These are phyloP conservation scores for Oscarella lobularis DNA, from an alignment of 37 sponge, comb jelly and placozoan genomes.

Conservation along the genomic window DNA sequence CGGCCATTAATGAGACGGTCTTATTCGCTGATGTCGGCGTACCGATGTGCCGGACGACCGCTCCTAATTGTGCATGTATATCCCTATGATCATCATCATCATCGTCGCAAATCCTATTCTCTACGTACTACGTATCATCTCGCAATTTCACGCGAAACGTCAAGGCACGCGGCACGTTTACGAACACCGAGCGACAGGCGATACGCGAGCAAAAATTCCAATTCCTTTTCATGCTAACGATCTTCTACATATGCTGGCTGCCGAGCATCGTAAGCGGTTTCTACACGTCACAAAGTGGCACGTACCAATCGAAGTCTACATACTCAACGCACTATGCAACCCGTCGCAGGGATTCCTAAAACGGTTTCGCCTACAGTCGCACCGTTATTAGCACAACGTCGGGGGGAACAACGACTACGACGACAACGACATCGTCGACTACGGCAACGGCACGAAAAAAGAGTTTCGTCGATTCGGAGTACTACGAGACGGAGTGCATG, in stretches of 20 bases:
- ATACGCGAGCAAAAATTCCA: neutral
- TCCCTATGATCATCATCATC: neutral
- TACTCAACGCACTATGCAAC: neutral
- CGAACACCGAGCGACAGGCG: neutral
- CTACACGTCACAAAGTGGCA: no score
- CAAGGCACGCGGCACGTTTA: neutral
- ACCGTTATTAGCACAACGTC: no score
- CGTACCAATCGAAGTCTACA: neutral
- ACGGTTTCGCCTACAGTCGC: neutral
- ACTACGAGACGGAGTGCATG: no score
- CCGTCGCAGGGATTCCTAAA: neutral
- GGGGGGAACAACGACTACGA: no score
- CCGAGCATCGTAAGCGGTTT: neutral
- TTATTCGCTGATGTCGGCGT: neutral
- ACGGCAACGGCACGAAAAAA: no score
- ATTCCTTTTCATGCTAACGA: neutral
- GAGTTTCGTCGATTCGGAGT: no score
- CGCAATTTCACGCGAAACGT: no score
- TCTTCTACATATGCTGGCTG: neutral
- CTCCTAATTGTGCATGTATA: no score
- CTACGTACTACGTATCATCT: no score
- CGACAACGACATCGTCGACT: no score
- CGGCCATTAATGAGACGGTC: neutral
- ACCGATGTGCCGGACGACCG: no score
- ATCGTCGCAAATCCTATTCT: neutral